Conservation (phyloP, 1,140 invertebrate genomes). For the Agrypnia vestita region DNA sequence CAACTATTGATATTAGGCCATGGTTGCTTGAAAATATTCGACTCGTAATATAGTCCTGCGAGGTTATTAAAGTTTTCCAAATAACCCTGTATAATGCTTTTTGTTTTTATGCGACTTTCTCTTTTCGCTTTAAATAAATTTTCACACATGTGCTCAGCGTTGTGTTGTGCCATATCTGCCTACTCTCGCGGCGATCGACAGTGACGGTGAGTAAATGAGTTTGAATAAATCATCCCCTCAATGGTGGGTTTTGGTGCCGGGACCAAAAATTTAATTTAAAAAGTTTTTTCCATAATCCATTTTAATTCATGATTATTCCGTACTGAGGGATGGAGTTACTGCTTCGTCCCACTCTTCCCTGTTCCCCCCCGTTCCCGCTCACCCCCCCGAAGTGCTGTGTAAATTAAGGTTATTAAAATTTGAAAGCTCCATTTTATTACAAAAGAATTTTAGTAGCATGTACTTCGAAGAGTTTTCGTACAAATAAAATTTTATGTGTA, state of each 20-base stretch:
- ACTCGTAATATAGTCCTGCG: too few species aligned
- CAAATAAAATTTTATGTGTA: conserved; percentile 20
- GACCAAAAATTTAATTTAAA: conserved; percentile 51
- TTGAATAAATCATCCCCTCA: conserved; percentile 31
- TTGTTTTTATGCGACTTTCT: too few species aligned
- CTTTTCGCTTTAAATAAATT: too few species aligned
- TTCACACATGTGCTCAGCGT: too few species aligned
- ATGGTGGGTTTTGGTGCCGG: neutral
- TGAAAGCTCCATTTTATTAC: conserved; percentile 46
- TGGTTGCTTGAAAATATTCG: too few species aligned
- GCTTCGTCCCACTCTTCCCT: conserved; percentile 10
- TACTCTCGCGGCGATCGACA: neutral
- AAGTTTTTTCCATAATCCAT: conserved; percentile 56
- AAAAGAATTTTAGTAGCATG: conserved; percentile 41
- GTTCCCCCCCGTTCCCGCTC: neutral
- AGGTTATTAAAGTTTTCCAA: too few species aligned
- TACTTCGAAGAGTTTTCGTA: conserved; percentile 11
- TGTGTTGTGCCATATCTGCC: conserved; percentile 4
- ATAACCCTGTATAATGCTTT: too few species aligned
- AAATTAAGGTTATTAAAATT: conserved; percentile 53
- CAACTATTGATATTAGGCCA: too few species aligned
- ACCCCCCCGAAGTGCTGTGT: conserved; percentile 40
- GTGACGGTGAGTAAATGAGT: conserved; percentile 25
- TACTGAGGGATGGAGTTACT: conserved; percentile 23
- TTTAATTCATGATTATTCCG: conserved; percentile 54